Base-by-base conservation (phyloP, 53 echinoderm and acorn worm species). In the Apostichopus leukothele region DNA sequence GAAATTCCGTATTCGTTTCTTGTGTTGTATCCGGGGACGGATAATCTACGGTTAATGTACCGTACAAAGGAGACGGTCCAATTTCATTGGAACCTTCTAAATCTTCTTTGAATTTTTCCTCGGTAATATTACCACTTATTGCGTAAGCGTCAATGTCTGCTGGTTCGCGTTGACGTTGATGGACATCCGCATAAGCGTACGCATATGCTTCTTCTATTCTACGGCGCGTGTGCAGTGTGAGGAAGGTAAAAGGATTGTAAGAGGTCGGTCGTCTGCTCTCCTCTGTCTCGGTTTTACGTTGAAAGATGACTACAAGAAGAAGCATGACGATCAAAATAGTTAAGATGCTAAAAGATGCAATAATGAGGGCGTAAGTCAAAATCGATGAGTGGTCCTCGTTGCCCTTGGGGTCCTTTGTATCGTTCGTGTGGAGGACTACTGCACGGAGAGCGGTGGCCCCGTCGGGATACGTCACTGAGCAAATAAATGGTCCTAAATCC, bases 91-190 rank as follows among this genome's bases (percentile, higher is more conserved):
- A 25, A 3, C 21, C 60, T 59, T 20, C 55, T 22, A 57, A 26
- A 5, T 9, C 60, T 6, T 83, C 26, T 61, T 84, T 60, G 13
- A 84, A 84, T 27, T 84, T 84, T 61, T 84, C 84, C 25, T 63
- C 84, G 26, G 84, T 61, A 4, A 84, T 59, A 22, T 22, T 60
- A 8, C 26, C 60, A 27, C 86, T 74, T 5, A 86, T 86, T 73
- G 86, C 86, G 74, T 86, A 86, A 13, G 86, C 86, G 19, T 86
- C 86, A 51, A 86, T 74, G 18, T 86, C 73, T 19, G n/a, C n/a
- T 16, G 73, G 73, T 20, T 86, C 52, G 19, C 51, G 26, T 16
- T 86, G 73, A 9, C 19, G 52, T 51, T 67, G 50, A 25, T 86
- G 86, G 5, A 86, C 74, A 18, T 86, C 86, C 7, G 73, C 86